Base-by-base conservation (phyloP, 2,113 vertebrate genomes). In the Tragelaphus imberbis region DNA sequence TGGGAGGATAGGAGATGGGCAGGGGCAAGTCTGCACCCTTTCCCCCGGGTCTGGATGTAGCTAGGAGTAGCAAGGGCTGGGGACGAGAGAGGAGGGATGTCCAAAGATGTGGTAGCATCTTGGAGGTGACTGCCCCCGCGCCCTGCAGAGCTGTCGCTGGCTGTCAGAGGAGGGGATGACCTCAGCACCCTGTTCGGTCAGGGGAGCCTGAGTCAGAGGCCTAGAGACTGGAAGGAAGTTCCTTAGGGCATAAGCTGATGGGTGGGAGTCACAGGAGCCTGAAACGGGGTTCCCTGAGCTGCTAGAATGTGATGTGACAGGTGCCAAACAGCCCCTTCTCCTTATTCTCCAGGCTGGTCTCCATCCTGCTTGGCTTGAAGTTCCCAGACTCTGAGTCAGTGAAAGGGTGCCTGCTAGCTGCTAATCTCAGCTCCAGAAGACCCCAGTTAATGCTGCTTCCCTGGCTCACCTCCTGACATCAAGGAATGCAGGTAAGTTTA, bases 81-180 rank as follows among this genome's bases (percentile, higher is more conserved):
- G 33, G 23, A 23, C n/a, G 44, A 71, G 36, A 17, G 4, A n/a
- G 44, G 84, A n/a, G 27, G 27, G 75, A 47, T 3, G 0, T 75
- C 33, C 63, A 55, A 68, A 88, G 87, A 61, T 80, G 80, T 40
- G n/a, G 47, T 21, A 9, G 53, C 7, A 61, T 71, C 63, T 84
- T 36, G 10, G 27, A 80, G 36, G 75, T 2, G 0, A 10, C 65
- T 40, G 3, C 21, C 30, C 12, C 0, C 2, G 47, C 27, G 25
- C 3, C 68, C 85, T 3, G 19, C 47, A 47, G 6, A 10, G 59
- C n/a, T 33, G 47, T 12, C 5, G 3, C 30, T 79, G 89, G 23
- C 75, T 71, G 21, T 2, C 2, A 7, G 71, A 59, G 47, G 47
- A 28, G 13, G 10, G 3, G 5, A n/a, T 14, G 25, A 7, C 3